Conservation (phyloP, 2,888 invertebrate species). For the Carcina quercana region DNA sequence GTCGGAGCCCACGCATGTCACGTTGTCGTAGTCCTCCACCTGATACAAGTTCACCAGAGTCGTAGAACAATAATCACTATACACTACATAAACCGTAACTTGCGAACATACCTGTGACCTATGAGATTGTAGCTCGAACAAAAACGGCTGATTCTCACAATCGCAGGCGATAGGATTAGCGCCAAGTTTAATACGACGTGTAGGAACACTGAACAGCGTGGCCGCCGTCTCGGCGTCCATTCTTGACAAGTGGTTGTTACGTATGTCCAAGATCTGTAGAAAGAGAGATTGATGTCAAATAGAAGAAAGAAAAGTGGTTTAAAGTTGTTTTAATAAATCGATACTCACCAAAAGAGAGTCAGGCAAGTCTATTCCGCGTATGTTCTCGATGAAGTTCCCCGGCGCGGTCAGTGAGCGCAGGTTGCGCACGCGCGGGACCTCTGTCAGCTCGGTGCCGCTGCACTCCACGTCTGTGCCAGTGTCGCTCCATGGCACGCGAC, state of each 20-base stretch:
- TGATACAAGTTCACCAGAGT: not conserved
- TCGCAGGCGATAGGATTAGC: conserved; percentile 3
- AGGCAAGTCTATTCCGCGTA: not conserved
- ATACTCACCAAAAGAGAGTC: not conserved
- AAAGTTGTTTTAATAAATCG: no score
- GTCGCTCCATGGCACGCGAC: not conserved
- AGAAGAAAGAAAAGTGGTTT: not conserved
- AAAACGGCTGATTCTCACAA: conserved; percentile 3
- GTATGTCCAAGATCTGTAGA: conserved; percentile 3
- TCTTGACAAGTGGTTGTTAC: conserved; percentile 1
- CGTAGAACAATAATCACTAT: no score
- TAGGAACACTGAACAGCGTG: not conserved
- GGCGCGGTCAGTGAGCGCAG: not conserved
- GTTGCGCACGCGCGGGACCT: not conserved
- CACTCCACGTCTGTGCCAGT: not conserved
- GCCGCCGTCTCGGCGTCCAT: not conserved
- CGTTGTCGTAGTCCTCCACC: conserved; percentile 14
- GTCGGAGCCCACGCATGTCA: conserved; percentile 17
- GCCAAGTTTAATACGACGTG: not conserved
- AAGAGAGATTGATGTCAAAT: not conserved
- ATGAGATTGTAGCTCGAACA: not conserved
- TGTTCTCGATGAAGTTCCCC: not conserved
- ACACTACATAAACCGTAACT: no score
- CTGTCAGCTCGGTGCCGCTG: not conserved
- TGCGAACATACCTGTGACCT: conserved; percentile 2